Evolutionary conservation across 2,888 invertebrate genomes (phyloP), one percentile per base, ranked within the genome.

Genomic region (Phyllotreta cruciferae): DNA sequence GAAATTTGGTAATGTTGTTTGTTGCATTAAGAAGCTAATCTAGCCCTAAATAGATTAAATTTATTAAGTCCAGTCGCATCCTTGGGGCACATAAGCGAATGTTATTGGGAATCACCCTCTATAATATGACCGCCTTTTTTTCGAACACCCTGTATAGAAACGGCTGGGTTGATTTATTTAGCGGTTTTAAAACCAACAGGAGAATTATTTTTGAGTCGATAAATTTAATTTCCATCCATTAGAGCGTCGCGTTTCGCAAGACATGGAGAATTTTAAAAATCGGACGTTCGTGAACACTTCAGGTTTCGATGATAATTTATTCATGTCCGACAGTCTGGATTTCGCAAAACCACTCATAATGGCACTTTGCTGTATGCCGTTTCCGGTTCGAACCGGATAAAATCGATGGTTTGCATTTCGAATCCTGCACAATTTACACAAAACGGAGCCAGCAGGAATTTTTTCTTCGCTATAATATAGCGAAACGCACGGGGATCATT

Each of bases 221-320:
- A 24, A 24, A 24, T 49, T 49, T 49, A 49, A 49, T 49, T 49
- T 49, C 11, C 34, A 5, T 49, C 49, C 9, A 47, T 49, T 49
- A 35, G 14, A 49, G 10, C 14, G 35, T 10, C 14, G 8, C 35
- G 35, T 10, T 49, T 49, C 11, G 9, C 34, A 49, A 49, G 4
- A 49, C 49, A 35, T 49, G 11, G 11, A 49, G 49, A 49, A 37
- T 52, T 52, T 37, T 34, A 11, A 9, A 52, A 52, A 52, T 52
- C 38, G 54, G 41, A 54, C 54, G 42, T 54, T 54, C 54, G 54
- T 54, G 54, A 54, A 54, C 34, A 54, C 41, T 54, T 54, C 36
- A n/a, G 35, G 24, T 24, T 24, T 24, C 42, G 39, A 41, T 54
- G 10, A 54, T 54, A 41, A 54, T 54, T 54, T 54, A 54, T 54